These are phyloP conservation scores for Drosophila falleni DNA, from an alignment of 2,888 invertebrate genomes.

Conservation along the genomic window DNA sequence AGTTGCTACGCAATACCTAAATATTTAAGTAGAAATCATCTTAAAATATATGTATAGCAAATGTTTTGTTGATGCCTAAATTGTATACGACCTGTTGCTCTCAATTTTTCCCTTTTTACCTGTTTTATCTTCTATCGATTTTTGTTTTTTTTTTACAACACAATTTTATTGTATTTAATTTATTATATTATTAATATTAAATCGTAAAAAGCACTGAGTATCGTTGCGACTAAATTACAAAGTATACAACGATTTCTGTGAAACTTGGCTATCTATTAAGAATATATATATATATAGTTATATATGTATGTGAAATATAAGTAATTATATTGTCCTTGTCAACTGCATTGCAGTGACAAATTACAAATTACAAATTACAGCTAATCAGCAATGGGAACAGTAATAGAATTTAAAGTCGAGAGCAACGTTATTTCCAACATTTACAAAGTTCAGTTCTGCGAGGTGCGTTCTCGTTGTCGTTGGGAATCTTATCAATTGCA, in stretches of 20 bases:
- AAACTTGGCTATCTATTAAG: slow-evolving; percentile 11
- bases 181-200: background rate
- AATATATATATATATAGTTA: slow-evolving; percentile 13
- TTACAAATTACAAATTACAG: slow-evolving; percentile 71
- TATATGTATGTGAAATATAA: slow-evolving; percentile 21
- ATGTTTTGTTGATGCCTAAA: background rate
- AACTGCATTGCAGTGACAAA: slow-evolving; percentile 55
- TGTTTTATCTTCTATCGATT: background rate
- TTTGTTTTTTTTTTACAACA: background rate
- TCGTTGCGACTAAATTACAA: background rate
- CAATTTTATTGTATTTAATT: background rate
- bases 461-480: slow-evolving; percentile 40
- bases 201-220: too few relatives aligned
- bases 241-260: slow-evolving; percentile 16
- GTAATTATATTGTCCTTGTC: slow-evolving; percentile 69
- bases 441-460: slow-evolving; percentile 34
- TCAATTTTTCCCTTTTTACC: background rate
- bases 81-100: too few relatives aligned
- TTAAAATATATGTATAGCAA: background rate
- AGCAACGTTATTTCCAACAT: slow-evolving; percentile 24
- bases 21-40: background rate
- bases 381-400: slow-evolving; percentile 61
- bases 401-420: slow-evolving; percentile 18
- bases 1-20: slow-evolving; percentile 9
- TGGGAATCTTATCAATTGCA: slow-evolving; percentile 68